These are phyloP conservation scores for Hipposideros armiger DNA, from an alignment of 2,113 vertebrate species.

Conservation along the genomic window DNA sequence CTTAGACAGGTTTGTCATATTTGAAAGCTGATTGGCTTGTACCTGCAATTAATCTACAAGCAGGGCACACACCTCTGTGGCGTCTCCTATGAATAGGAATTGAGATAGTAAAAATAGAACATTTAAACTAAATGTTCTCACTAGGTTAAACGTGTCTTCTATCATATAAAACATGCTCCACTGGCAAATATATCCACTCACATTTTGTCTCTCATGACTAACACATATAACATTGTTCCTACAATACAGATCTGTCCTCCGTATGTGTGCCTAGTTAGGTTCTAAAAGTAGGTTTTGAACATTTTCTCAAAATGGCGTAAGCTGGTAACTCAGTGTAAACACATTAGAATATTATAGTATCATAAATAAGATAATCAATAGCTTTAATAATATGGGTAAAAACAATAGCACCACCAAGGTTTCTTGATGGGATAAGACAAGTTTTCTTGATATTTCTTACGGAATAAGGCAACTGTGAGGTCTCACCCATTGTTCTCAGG, in stretches of 20 bases:
- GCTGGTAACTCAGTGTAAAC: not conserved
- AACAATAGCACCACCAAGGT: not conserved
- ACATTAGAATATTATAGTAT: not conserved
- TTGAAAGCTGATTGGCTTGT: not conserved
- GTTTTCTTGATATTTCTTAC: no score
- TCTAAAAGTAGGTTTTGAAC: not conserved
- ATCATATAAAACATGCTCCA: not conserved
- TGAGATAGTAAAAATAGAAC: not conserved
- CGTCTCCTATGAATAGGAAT: not conserved
- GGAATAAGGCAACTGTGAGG: not conserved
- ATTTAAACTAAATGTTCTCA: not conserved
- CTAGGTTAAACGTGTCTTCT: not conserved
- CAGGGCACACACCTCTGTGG: not conserved
- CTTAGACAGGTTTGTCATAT: not conserved
- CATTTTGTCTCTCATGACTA: not conserved
- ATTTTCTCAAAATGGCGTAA: constrained; percentile 13
- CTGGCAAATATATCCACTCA: not conserved
- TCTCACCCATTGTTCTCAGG: not conserved
- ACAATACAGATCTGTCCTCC: not conserved
- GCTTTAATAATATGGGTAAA: not conserved
- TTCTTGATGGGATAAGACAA: no score
- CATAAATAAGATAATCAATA: not conserved
- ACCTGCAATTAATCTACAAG: not conserved
- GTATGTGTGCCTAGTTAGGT: not conserved
- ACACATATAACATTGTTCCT: not conserved